Base-by-base conservation (phyloP, 1,140 invertebrate species). In the Calycopis cecrops region DNA sequence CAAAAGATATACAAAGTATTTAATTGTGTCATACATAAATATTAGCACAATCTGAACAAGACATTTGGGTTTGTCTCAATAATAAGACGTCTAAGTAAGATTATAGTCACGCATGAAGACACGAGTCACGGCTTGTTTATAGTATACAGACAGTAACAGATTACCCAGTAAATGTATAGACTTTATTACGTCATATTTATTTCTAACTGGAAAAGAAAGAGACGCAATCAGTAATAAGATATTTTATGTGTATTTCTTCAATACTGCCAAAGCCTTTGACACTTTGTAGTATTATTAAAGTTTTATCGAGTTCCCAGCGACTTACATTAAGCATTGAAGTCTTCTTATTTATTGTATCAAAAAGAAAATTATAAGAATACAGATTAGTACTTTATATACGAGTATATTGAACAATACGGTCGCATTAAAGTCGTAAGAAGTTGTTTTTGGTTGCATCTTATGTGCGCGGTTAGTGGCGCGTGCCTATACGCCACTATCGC, bases 371-470 rank as follows among this genome's bases (percentile, higher is more conserved):
- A 9, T 14, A 48, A 48, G 21, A 11, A 28, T 28, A 28, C 21
- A 28, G 21, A 28, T 28, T 2, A 37, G 35, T 42, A 9, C 14
- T 44, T 9, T 9, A 17, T 44, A 16, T 17, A 40, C 38, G n/a
- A 16, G 38, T 6, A 4, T 44, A 4, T 9, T 9, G 1, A 16
- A 44, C 7, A 18, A 9, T 17, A 44, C 4, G 14, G 6, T n/a
- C n/a, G n/a, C n/a, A n/a, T n/a, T 28, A 28, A 35, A 42, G 12
- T 16, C 14, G 34, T 48, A 44, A 33, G 44, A 55, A 28, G 35
- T 59, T 16, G 38, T 55, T 62, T 65, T 65, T 55, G 35, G 55
- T 54, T 62, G 67, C 58, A 69, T 66, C 64, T 67, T 66, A 63
- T 56, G 57, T 62, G 57, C 57, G 56, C 59, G 60, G 59, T 62